Conservation (phyloP, 1,140 invertebrate genomes). For the Aphelenchoides avenae region DNA sequence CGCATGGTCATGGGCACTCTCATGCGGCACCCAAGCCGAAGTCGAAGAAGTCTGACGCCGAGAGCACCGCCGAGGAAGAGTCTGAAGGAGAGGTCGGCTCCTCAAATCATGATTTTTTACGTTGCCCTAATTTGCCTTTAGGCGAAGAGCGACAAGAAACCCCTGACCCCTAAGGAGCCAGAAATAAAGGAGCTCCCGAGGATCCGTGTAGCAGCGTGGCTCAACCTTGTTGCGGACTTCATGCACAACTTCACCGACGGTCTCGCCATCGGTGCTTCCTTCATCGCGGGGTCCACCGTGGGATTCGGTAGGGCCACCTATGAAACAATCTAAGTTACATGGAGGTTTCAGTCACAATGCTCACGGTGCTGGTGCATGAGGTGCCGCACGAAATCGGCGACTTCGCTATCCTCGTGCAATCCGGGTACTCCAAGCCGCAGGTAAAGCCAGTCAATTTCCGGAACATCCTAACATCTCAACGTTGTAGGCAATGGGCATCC, state of each 20-base stretch:
- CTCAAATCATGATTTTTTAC: too few species aligned
- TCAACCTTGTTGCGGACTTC: conserved; percentile 90
- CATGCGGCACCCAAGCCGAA: conserved; percentile 9
- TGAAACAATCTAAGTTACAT: neutral
- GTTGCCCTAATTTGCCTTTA: neutral
- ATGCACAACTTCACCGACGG: conserved; percentile 96
- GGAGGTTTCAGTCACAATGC: conserved; percentile 72
- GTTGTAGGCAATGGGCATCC: conserved; percentile 78
- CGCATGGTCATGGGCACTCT: conserved; percentile 31
- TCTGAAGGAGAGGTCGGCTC: conserved; percentile 11
- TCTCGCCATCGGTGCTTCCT: conserved; percentile 88
- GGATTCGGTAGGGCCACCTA: conserved; percentile 43
- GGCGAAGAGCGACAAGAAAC: neutral
- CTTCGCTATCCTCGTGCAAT: conserved; percentile 91
- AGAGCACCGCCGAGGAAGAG: conserved; percentile 17
- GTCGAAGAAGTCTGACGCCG: conserved; percentile 35
- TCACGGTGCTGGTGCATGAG: conserved; percentile 90
- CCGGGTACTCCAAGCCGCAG: conserved; percentile 80
- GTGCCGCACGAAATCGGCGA: conserved; percentile 97
- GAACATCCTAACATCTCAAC: conserved; percentile 31
- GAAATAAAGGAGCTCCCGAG: conserved; percentile 1
- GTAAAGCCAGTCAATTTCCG: conserved; percentile 59
- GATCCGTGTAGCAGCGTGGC: conserved; percentile 76
- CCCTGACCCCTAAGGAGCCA: neutral
- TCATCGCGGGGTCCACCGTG: conserved; percentile 70